These are phyloP conservation scores for Choloepus hoffmanni DNA, from an alignment of 2,113 vertebrate species.

Conservation along the genomic window DNA sequence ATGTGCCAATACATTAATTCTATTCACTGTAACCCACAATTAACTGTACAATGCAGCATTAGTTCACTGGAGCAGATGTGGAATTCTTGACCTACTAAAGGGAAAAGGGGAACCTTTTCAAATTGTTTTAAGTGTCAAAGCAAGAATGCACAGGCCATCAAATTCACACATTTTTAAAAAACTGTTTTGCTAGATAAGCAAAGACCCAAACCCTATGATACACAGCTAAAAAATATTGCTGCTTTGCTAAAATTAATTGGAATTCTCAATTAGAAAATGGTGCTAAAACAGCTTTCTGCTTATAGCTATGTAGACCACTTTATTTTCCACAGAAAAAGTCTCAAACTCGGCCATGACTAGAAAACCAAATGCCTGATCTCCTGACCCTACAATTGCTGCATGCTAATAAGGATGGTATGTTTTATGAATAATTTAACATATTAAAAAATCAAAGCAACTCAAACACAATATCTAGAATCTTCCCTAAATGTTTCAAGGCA, in stretches of 20 bases:
- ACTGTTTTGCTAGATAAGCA: background rate
- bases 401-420: background rate
- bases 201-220: background rate
- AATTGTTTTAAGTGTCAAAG: background rate
- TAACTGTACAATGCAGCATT: background rate
- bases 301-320: background rate
- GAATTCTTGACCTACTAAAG: background rate
- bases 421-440: background rate
- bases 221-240: background rate
- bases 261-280: background rate
- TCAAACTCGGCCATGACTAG: background rate
- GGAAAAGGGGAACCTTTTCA: background rate
- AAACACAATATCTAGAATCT: background rate
- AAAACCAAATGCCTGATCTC: background rate
- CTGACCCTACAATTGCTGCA: background rate
- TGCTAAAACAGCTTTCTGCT: background rate
- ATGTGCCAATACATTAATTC: background rate
- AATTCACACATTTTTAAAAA: background rate
- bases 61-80: background rate
- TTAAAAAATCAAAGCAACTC: background rate
- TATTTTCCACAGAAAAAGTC: background rate
- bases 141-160: background rate
- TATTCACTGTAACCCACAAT: background rate
- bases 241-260: background rate
- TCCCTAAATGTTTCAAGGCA: background rate